Evolutionary conservation across 2,113 vertebrate species (phyloP), one percentile per base, ranked within the genome.

Genomic region (Trogon surrucura): DNA sequence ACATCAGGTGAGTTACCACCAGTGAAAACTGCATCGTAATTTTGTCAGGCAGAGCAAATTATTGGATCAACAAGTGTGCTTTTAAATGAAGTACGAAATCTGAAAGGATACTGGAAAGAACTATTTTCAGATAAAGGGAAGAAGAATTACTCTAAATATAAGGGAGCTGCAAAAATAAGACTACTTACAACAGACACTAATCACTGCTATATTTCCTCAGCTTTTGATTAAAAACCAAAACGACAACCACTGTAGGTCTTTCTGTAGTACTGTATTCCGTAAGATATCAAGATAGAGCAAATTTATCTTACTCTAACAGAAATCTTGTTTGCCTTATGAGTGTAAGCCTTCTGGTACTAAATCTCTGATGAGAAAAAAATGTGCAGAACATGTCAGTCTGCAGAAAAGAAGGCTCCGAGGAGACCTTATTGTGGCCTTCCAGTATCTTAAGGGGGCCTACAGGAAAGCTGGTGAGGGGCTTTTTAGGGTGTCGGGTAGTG

Each of bases 311-410:
- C 14, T 88, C 30, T 41, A 41, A 89, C 30, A 85, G 62, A 93
- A 80, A 80, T 94, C 62, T 87, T 80, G 19, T 87, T 65, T 88
- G n/a, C 45, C 64, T 94, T 92, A 89, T 67, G 58, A 87, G 54
- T 26, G 54, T 75, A 94, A 92, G 88, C 11, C 20, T 85, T 87
- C 66, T 77, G 48, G 23, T 85, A 67, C 32, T 87, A 91, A 95
- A 89, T 26, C 48, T 88, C 70, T 79, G 83, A 71, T 89, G 86
- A 69, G 65, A 41, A 41, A 41, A 41, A 41, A 41, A 41, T 41
- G 41, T 41, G 41, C 41, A 41, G 85, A 38, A 41, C 41, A 41
- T 13, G 13, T 41, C 41, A 41, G 41, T 41, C 41, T 41, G 58
- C 89, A 80, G 64, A 93, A 93, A 75, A 74, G 41, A 41, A 41